phyloP scores from a whole-genome alignment of 2,113 vertebrate genomes.

The Rhadina sibilatrix region DNA sequence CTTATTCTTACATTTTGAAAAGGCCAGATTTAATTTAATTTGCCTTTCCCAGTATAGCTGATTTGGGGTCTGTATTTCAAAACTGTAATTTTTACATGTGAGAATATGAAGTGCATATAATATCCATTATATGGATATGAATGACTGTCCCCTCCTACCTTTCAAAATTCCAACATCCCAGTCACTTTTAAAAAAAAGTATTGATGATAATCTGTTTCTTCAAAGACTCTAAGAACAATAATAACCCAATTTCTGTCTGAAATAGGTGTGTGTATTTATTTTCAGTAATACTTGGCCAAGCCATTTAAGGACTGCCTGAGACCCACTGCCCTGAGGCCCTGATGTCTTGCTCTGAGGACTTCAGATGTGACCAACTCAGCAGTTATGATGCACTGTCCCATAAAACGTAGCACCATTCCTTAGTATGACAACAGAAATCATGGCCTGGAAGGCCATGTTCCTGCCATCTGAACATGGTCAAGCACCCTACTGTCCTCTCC shows the following conservation, averaged over 20 bases:
- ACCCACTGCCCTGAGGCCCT: not conserved
- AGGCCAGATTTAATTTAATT: not conserved
- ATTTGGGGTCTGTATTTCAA: not conserved
- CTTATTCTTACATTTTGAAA: not conserved
- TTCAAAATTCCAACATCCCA: not conserved
- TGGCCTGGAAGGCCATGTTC: not conserved
- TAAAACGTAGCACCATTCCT: not conserved
- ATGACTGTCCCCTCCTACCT: not conserved
- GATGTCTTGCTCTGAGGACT: not conserved
- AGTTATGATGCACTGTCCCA: not conserved
- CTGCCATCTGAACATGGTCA: not conserved
- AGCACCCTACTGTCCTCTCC: not conserved
- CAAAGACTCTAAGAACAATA: not conserved
- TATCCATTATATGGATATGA: not conserved
- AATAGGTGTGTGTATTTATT: not conserved
- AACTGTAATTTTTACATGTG: not conserved
- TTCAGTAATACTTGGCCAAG: not conserved
- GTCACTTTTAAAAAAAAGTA: not conserved
- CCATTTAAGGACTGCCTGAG: not conserved
- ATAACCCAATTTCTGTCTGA: not conserved
- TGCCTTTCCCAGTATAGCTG: not conserved
- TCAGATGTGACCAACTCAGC: not conserved
- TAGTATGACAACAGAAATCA: not conserved
- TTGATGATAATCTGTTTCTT: not conserved
- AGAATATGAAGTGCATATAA: not conserved